These are phyloP conservation scores for Cosmorhoe ocellata DNA, from an alignment of 2,888 invertebrate species.

Conservation along the genomic window DNA sequence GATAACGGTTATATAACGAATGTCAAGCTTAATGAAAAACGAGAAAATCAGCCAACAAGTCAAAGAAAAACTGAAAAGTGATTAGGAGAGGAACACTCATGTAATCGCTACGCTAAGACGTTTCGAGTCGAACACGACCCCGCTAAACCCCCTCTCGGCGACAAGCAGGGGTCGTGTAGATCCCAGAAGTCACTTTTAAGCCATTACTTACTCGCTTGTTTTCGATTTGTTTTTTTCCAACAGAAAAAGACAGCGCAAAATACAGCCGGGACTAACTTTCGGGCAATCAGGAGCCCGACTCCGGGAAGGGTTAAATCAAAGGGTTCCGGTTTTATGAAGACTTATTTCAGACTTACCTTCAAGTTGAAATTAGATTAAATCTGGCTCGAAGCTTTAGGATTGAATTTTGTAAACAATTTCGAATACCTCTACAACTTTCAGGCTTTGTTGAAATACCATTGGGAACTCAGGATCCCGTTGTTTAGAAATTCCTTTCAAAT, in stretches of 20 bases:
- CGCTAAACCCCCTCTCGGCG: conserved; percentile 41
- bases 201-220: conserved; percentile 78
- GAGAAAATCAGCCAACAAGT: conserved; percentile 22
- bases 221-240: conserved; percentile 76
- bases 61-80: conserved; percentile 42
- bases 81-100: conserved; percentile 42
- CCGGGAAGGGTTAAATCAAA: conserved; percentile 80
- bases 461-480: conserved; percentile 74
- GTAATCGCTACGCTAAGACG: conserved; percentile 49
- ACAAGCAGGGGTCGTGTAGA: conserved; percentile 45
- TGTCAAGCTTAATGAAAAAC: conserved; percentile 28
- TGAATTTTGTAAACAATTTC: conserved; percentile 83
- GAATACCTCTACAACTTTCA: conserved; percentile 79
- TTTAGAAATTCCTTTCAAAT: conserved; percentile 79
- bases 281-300: conserved; percentile 79
- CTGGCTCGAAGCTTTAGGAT: conserved; percentile 81
- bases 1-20: too few species aligned
- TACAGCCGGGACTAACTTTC: conserved; percentile 74
- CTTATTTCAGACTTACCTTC: conserved; percentile 82
- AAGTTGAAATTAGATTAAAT: conserved; percentile 83
- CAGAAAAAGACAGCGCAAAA: conserved; percentile 67
- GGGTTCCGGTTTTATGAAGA: conserved; percentile 82
- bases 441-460: conserved; percentile 81
- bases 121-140: conserved; percentile 38
- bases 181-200: conserved; percentile 71